phyloP scores from a whole-genome alignment of 2,797 vertebrate species.

The Amblyopsis hoosieri region DNA sequence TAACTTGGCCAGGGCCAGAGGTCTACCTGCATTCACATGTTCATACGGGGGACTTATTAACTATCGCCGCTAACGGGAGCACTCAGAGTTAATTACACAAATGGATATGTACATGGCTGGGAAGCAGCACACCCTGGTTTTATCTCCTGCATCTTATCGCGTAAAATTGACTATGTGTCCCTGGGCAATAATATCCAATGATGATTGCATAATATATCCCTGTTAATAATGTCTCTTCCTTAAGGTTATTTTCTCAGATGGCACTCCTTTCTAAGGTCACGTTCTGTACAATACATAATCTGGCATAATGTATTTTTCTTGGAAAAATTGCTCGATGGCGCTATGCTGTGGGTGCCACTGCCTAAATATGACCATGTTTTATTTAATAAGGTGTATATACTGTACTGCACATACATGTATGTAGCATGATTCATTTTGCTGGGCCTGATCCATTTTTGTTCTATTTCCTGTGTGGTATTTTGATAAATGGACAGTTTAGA shows the following conservation, averaged over 20 bases:
- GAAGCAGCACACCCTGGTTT: slow-evolving; percentile 69
- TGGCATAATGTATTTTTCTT: background rate
- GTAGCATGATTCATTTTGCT: slow-evolving; percentile 5
- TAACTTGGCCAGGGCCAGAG: slow-evolving; percentile 74
- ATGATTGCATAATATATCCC: slow-evolving; percentile 43
- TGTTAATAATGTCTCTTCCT: slow-evolving; percentile 22
- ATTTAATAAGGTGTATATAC: slow-evolving; percentile 1
- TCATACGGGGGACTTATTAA: slow-evolving; percentile 73
- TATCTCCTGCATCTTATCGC: slow-evolving; percentile 69
- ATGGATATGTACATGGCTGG: slow-evolving; percentile 68
- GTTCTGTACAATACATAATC: slow-evolving; percentile 3
- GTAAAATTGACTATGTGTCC: slow-evolving; percentile 67
- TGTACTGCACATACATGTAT: slow-evolving; percentile 11
- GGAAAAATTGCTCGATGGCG: background rate
- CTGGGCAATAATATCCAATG: slow-evolving; percentile 40
- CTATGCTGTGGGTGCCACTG: background rate
- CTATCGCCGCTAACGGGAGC: slow-evolving; percentile 65
- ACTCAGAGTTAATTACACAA: slow-evolving; percentile 77
- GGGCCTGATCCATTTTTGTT: slow-evolving; percentile 5
- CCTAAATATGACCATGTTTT: background rate
- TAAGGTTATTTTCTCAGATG: slow-evolving; percentile 43
- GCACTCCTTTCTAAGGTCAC: slow-evolving; percentile 22
- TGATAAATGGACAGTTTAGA: slow-evolving; percentile 41
- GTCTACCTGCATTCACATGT: slow-evolving; percentile 65
- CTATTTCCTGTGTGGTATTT: slow-evolving; percentile 18